Base-by-base conservation (phyloP, 2,888 invertebrate genomes). In the Melanophora roralis region DNA sequence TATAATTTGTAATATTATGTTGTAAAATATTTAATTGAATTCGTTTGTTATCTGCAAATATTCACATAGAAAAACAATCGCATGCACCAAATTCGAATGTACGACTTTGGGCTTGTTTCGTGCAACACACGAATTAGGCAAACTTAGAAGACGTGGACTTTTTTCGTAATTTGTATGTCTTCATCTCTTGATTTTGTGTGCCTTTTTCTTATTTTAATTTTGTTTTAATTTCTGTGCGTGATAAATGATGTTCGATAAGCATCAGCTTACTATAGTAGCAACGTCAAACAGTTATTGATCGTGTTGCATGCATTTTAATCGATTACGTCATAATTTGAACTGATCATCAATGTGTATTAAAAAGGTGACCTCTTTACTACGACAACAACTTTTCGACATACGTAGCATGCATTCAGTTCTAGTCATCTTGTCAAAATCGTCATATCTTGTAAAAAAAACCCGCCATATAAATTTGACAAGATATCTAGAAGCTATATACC, bases 251-350 rank as follows among this genome's bases (percentile, higher is more conserved):
- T 47, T 45, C 38, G 40, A 59, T 19, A 60, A 34, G 19, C 43
- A 55, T 11, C 51, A 67, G 5, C 32, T n/a, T n/a, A n/a, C n/a
- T n/a, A n/a, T n/a, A 57, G 36, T 45, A 53, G 21, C 1, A 47
- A 12, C 27, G 8, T 16, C 36, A 53, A n/a, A 16, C n/a, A n/a
- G n/a, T 7, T 64, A 36, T 57, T 49, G 55, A 43, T 51, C 57
- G 71, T 65, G 76, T 71, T 76, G 76, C 76, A 76, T 57, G 55
- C 16, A 34, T 76, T 49, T 67, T 55, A 45, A 51, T 36, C 23
- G 19, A 21, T 75, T 75, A 53, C 75, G 60, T 68, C 68, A 75
- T 27, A 53, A 47, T 27, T 27, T 19, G 19, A 75, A n/a, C 38
- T 75, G 60, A 53, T 60, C 59, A 75, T n/a, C n/a, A n/a, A n/a